These are phyloP conservation scores for Hermatobates lingyangjiaoensis DNA, from an alignment of 1,140 invertebrate genomes.

Conservation along the genomic window DNA sequence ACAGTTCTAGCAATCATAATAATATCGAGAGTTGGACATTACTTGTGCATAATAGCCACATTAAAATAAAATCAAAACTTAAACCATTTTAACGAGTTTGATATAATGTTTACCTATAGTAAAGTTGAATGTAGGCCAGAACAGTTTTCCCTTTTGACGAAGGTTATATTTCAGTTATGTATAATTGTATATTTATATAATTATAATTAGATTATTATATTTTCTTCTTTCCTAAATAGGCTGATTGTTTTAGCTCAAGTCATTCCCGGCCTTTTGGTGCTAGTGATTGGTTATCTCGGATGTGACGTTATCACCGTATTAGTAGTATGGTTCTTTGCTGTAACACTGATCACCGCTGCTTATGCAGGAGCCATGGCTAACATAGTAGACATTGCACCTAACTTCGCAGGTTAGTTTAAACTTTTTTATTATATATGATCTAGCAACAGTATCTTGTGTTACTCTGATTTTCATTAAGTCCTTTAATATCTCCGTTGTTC, in stretches of 20 bases:
- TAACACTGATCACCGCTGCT: conserved; percentile 48
- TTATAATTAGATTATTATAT: background rate
- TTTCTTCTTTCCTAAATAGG: background rate
- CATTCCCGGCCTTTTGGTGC: conserved; percentile 41
- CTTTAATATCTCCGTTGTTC: too few species aligned
- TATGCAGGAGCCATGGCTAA: conserved; percentile 60
- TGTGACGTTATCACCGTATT: conserved; percentile 36
- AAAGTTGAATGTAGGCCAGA: too few species aligned
- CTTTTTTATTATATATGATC: too few species aligned
- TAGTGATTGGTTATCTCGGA: conserved; percentile 43
- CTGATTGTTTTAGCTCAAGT: conserved; percentile 34
- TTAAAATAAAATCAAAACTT: too few species aligned
- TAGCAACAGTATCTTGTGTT: too few species aligned
- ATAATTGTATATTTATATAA: background rate
- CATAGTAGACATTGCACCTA: conserved; percentile 51
- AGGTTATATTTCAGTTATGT: background rate
- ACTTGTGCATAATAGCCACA: too few species aligned
- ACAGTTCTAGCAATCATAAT: too few species aligned
- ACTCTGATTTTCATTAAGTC: too few species aligned
- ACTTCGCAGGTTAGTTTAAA: conserved; percentile 42
- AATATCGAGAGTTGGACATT: too few species aligned
- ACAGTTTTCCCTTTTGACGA: too few species aligned
- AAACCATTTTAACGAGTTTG: too few species aligned
- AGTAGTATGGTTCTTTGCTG: conserved; percentile 44
- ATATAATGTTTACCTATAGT: too few species aligned